A percentile compares a stretch with the other conserved stretches of the same genome.
Conservation (phyloP, 2,888 invertebrate species). For the Himalopsyche tibetana region DNA sequence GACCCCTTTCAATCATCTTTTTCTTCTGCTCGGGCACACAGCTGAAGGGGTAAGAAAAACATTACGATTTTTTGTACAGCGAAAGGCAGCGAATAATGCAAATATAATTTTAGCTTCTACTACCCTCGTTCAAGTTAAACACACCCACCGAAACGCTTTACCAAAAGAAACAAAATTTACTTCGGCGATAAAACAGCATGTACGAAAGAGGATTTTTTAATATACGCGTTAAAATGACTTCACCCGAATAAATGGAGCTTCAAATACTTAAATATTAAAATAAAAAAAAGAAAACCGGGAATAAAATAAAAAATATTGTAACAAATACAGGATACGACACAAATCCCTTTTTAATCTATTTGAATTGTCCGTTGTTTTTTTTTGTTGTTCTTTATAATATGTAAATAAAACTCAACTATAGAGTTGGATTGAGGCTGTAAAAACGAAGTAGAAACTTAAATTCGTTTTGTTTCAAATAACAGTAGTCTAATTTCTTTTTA, state of each 20-base stretch:
- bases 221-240: not conserved
- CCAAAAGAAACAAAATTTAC: slow-evolving; percentile 38
- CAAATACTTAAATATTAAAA: slow-evolving; percentile 5
- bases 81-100: not conserved
- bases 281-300: not conserved
- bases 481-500: no score
- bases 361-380: not conserved
- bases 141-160: not conserved
- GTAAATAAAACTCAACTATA: no score
- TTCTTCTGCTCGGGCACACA: slow-evolving; percentile 20
- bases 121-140: not conserved
- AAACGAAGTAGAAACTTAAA: no score
- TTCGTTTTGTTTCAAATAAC: no score
- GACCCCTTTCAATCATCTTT: slow-evolving; percentile 10
- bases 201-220: slow-evolving; percentile 1
- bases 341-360: not conserved
- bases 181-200: not conserved
- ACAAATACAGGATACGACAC: not conserved
- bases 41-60: slow-evolving; percentile 24
- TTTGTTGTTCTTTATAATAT: not conserved
- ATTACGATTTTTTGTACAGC: not conserved
- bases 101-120: slow-evolving; percentile 22
- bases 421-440: no score
- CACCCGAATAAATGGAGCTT: not conserved
- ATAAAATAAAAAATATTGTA: slow-evolving; percentile 6